Percentiles rank a stretch among this genome's conserved stretches.
Conservation (phyloP, 2,888 invertebrate genomes). For the Leptinotarsa peninsularis region DNA sequence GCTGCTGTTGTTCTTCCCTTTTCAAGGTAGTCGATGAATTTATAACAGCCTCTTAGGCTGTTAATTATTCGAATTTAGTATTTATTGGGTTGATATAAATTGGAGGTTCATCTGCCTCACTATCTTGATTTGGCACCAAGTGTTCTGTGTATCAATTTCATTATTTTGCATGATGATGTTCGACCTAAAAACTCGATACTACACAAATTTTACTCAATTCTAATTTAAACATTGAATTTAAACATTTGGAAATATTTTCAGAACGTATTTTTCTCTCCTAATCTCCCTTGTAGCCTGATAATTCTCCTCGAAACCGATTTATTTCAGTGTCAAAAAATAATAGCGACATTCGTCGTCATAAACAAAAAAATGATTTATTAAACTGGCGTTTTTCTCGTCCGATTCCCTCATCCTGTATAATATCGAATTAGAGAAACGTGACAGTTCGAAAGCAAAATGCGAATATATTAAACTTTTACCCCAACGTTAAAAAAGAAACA, state of each 20-base stretch:
- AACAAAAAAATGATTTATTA: slow-evolving; percentile 14
- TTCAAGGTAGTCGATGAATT: too few relatives aligned
- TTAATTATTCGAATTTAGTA: too few relatives aligned
- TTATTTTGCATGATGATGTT: too few relatives aligned
- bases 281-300: background rate
- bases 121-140: too few relatives aligned
- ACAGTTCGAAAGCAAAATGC: slow-evolving; percentile 50
- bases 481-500: slow-evolving; percentile 49
- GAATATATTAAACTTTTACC: slow-evolving; percentile 53
- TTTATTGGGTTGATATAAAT: too few relatives aligned
- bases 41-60: too few relatives aligned
- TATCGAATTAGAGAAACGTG: slow-evolving; percentile 41
- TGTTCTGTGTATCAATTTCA: too few relatives aligned
- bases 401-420: slow-evolving; percentile 29
- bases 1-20: too few relatives aligned
- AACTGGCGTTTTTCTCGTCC: slow-evolving; percentile 12
- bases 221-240: too few relatives aligned
- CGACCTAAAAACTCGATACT: too few relatives aligned
- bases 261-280: background rate
- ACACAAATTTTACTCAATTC: too few relatives aligned
- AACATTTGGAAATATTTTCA: background rate
- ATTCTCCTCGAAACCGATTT: background rate
- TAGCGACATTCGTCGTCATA: background rate
- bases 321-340: background rate
- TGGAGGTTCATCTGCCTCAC: too few relatives aligned